Evolutionary conservation across 2,888 invertebrate species (phyloP).

Genomic region (Sylvicola fuscatus): DNA sequence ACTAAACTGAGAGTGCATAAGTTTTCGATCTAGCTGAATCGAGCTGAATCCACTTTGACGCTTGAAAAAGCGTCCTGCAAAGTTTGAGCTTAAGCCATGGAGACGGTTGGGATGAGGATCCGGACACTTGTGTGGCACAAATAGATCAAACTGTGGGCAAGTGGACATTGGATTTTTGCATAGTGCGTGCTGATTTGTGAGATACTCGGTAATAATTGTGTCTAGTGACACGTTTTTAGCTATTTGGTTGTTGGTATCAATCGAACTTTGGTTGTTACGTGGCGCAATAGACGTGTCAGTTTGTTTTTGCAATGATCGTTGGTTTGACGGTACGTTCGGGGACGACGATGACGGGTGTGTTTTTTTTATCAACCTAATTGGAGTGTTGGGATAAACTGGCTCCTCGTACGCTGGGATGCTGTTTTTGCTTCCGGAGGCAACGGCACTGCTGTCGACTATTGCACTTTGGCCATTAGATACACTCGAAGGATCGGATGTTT

Average conservation of each 20-base stretch:
- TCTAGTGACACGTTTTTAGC: conserved; percentile 48
- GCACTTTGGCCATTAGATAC: no score
- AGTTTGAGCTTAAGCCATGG: conserved; percentile 37
- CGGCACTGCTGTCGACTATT: no score
- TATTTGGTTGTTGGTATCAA: conserved; percentile 16
- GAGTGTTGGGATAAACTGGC: conserved; percentile 8
- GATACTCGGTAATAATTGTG: conserved; percentile 88
- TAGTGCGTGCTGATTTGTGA: conserved; percentile 92
- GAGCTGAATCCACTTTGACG: conserved; percentile 33
- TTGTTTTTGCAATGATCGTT: conserved; percentile 29
- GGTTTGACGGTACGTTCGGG: conserved; percentile 7
- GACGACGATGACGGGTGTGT: conserved; percentile 7
- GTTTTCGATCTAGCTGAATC: conserved; percentile 51
- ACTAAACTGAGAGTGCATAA: conserved; percentile 66
- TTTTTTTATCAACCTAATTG: conserved; percentile 18
- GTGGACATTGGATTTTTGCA: conserved; percentile 96
- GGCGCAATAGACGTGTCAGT: conserved; percentile 13
- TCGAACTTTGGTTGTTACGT: conserved; percentile 7
- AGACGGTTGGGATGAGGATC: conserved; percentile 43
- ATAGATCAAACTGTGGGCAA: conserved; percentile 89
- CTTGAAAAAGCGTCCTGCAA: conserved; percentile 38
- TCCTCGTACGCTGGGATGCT: no score
- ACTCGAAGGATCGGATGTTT: background rate
- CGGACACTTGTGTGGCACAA: conserved; percentile 92
- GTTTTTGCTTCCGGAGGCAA: no score